Conservation (phyloP, 2,113 vertebrate species). For the Etia nguti region DNA sequence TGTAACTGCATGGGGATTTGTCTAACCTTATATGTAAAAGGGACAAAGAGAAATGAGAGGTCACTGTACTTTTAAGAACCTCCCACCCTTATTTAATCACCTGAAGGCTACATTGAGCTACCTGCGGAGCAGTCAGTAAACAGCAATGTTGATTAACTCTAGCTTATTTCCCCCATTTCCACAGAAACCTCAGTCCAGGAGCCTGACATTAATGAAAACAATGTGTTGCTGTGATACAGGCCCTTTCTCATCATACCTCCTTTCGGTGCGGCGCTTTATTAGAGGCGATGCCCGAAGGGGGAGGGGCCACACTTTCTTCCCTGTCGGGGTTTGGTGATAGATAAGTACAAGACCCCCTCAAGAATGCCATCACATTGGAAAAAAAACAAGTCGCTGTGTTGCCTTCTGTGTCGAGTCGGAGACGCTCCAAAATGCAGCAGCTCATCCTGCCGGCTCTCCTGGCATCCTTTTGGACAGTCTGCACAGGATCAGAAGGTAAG, state of each 20-base stretch:
- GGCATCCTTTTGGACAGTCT: constrained; percentile 33
- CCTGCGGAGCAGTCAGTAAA: background rate
- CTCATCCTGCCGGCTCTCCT: constrained; percentile 44
- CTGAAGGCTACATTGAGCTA: background rate
- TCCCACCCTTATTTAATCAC: background rate
- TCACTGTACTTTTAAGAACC: background rate
- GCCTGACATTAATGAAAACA: background rate
- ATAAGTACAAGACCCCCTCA: constrained; percentile 68
- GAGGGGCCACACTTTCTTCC: constrained; percentile 59
- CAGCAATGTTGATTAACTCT: background rate
- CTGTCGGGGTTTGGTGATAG: constrained; percentile 56
- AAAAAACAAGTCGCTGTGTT: constrained; percentile 26
- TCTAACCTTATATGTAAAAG: background rate
- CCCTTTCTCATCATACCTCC: background rate
- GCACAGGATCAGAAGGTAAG: constrained; percentile 63
- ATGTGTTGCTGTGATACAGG: background rate
- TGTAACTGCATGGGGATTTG: background rate
- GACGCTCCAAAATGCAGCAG: constrained; percentile 58
- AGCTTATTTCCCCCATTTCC: background rate
- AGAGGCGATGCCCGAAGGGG: constrained; percentile 48
- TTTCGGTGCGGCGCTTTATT: constrained; percentile 29
- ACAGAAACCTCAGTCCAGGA: background rate
- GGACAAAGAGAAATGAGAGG: background rate
- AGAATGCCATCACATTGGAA: constrained; percentile 56
- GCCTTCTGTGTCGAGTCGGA: background rate